Base-by-base conservation (phyloP, 2,888 invertebrate species). In the Stenodema calcarata region DNA sequence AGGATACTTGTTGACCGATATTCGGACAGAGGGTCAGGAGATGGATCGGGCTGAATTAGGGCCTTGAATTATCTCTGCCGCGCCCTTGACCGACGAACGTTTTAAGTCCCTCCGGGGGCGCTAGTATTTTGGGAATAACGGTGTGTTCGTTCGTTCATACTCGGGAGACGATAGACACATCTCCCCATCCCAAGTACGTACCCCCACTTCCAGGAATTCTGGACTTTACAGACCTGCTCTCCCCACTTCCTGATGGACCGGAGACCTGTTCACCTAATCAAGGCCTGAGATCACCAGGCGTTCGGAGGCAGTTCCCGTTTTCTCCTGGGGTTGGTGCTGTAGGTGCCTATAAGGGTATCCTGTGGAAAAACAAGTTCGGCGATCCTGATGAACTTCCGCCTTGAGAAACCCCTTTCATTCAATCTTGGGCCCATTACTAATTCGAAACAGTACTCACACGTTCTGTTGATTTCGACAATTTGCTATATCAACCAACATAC, bases 251-350 rank as follows among this genome's bases (percentile, higher is more conserved):
- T 35, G 35, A 7, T 35, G 35, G 35, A 35, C 7, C 35, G 62
- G 2, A 23, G 62, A 62, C 62, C 62, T 23, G 62, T 27, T 62
- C 62, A 23, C 62, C 62, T 18, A 62, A 62, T 62, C 62, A 47
- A 12, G 47, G 47, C 7, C 70, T 14, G 2, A 9, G 73, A 23
- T 75, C 75, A n/a, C 16, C n/a, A 16, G 41, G 3, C 42, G 6
- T 18, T 16, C 18, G 27, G 69, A 27, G 82, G 69, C 82, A 82
- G 82, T 82, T 82, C 82, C 82, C 82, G 82, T 82, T 82, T 82
- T 82, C 82, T 82, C 82, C 41, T 81, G 16, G 50, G 28, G 79
- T 23, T 35, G 41, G n/a, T 27, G 0, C 44, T 14, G 47, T 3
- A 18, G 47, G 79, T 7, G 6, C 27, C n/a, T n/a, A n/a, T n/a